Evolutionary conservation across 2,888 invertebrate genomes (phyloP).

Genomic region (Eupithecia vulgata): DNA sequence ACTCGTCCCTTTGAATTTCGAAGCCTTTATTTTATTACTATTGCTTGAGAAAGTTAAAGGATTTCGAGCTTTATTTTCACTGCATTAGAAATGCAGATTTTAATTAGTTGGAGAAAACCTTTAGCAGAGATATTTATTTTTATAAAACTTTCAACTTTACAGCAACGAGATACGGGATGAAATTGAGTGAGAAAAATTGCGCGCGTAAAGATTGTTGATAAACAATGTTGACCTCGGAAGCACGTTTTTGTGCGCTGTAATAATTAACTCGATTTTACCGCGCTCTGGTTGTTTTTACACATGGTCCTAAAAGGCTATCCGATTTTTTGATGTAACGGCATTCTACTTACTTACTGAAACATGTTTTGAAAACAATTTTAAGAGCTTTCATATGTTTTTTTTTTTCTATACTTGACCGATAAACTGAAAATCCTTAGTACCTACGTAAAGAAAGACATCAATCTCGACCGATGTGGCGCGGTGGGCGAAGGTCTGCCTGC

Average conservation of each 20-base stretch:
- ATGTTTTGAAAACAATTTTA: background rate
- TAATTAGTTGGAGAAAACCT: slow-evolving; percentile 14
- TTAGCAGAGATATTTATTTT: background rate
- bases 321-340: background rate
- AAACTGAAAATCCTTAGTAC: background rate
- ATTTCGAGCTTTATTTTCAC: slow-evolving; percentile 10
- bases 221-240: slow-evolving; percentile 16
- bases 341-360: background rate
- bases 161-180: background rate
- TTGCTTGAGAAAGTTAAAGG: slow-evolving; percentile 12
- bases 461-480: too few species aligned
- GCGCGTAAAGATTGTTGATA: slow-evolving; percentile 14
- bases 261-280: slow-evolving; percentile 9
- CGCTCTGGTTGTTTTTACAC: background rate
- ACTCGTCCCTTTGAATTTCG: slow-evolving; percentile 74
- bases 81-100: slow-evolving; percentile 9
- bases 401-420: background rate
- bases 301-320: slow-evolving; percentile 4
- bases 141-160: slow-evolving; percentile 10
- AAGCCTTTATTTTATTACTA: slow-evolving; percentile 33
- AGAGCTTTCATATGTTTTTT: background rate
- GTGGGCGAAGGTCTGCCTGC: too few species aligned
- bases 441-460: too few species aligned
- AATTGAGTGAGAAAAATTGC: slow-evolving; percentile 4
- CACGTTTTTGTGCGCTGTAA: slow-evolving; percentile 10